These are phyloP conservation scores for Galerucella nymphaeae DNA, from an alignment of 2,888 invertebrate genomes.

Conservation along the genomic window DNA sequence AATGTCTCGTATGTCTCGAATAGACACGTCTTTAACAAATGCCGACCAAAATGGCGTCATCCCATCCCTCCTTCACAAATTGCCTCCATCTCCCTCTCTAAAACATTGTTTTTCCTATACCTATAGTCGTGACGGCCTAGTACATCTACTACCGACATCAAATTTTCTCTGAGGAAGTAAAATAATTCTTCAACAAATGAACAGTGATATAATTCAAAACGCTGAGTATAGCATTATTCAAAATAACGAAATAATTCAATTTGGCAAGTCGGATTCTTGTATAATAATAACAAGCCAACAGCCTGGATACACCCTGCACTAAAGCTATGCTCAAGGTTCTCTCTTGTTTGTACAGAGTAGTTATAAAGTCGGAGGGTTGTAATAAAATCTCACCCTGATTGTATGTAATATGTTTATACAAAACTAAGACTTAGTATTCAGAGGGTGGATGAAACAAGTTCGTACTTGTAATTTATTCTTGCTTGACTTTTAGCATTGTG, in stretches of 20 bases:
- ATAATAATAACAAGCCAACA: slow-evolving; percentile 13
- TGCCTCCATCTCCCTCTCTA: too few species aligned
- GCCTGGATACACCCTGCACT: slow-evolving; percentile 18
- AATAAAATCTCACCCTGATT: slow-evolving; percentile 60
- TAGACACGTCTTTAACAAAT: too few species aligned
- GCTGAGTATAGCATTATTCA: slow-evolving; percentile 16
- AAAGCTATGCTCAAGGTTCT: slow-evolving; percentile 23
- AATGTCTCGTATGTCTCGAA: too few species aligned
- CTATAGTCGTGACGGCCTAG: too few species aligned
- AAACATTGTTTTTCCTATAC: too few species aligned
- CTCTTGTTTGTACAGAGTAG: slow-evolving; percentile 34
- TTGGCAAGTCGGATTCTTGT: slow-evolving; percentile 19
- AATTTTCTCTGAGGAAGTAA: slow-evolving; percentile 7
- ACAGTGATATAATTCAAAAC: slow-evolving; percentile 17
- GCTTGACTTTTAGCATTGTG: slow-evolving; percentile 45
- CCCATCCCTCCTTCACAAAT: too few species aligned
- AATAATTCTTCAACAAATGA: slow-evolving; percentile 25
- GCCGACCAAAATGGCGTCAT: too few species aligned
- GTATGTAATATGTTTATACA: slow-evolving; percentile 63
- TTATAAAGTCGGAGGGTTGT: slow-evolving; percentile 47
- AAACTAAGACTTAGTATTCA: slow-evolving; percentile 61
- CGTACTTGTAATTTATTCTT: slow-evolving; percentile 59
- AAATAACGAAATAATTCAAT: slow-evolving; percentile 21
- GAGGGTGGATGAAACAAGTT: slow-evolving; percentile 53
- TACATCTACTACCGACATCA: not conserved